Evolutionary conservation across 2,888 invertebrate genomes (phyloP).

Genomic region (Acrocyrtus sp.): DNA sequence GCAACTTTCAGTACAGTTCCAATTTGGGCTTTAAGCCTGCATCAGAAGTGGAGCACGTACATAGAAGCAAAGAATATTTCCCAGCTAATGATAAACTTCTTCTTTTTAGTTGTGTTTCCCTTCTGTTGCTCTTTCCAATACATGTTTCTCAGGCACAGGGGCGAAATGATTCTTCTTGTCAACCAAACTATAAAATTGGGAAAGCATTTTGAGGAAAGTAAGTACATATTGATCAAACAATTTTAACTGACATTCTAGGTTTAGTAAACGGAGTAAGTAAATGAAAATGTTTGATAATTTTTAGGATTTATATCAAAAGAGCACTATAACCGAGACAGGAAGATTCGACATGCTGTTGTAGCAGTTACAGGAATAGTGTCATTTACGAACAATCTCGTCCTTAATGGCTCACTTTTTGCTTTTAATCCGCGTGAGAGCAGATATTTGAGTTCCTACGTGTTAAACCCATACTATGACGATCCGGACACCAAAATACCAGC

Average conservation of each 20-base stretch:
- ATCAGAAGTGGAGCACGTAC: not conserved
- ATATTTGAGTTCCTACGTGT: not conserved
- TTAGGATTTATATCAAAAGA: too few relatives aligned
- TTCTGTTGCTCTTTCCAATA: not conserved
- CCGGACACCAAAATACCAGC: not conserved
- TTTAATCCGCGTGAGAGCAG: not conserved
- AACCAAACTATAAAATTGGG: not conserved
- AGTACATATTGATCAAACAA: not conserved
- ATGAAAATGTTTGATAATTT: too few relatives aligned
- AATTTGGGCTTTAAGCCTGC: not conserved
- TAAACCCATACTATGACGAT: not conserved
- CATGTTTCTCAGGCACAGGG: not conserved
- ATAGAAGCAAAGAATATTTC: not conserved
- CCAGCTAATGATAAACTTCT: not conserved
- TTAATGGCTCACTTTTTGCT: not conserved
- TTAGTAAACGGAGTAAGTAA: too few relatives aligned
- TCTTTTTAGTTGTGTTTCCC: not conserved
- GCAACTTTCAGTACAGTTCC: too few relatives aligned
- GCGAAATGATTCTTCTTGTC: not conserved
- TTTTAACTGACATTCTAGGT: too few relatives aligned
- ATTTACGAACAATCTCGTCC: not conserved
- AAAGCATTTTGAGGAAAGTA: not conserved
- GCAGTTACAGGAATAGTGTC: not conserved
- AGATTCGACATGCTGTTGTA: not conserved
- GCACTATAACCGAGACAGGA: not conserved